Evolutionary conservation across 2,797 vertebrate species (phyloP).

Genomic region (Siniperca undulata): DNA sequence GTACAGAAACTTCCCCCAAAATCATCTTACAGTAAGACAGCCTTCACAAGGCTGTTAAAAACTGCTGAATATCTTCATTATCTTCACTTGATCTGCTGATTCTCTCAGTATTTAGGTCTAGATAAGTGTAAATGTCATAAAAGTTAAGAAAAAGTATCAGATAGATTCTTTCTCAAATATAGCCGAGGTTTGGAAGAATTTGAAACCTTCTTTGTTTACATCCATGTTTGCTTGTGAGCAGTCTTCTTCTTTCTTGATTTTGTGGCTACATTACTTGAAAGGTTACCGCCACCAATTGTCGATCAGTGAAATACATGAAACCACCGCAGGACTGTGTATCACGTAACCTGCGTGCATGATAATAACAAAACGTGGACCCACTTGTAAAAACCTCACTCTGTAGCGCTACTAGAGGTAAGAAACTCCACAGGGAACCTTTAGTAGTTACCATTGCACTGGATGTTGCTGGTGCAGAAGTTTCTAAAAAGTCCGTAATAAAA

Average conservation of each 20-base stretch:
- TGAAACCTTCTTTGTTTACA: neutral
- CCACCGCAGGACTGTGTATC: neutral
- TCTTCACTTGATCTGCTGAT: slow-evolving; percentile 6
- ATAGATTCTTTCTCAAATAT: neutral
- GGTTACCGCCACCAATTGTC: neutral
- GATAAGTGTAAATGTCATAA: neutral
- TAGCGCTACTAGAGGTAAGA: neutral
- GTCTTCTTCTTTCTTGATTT: neutral
- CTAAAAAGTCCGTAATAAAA: slow-evolving; percentile 22
- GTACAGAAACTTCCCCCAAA: slow-evolving; percentile 56
- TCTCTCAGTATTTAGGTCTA: neutral
- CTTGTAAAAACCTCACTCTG: neutral
- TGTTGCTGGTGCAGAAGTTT: slow-evolving; percentile 15
- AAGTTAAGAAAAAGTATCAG: neutral
- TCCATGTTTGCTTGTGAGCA: neutral
- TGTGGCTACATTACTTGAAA: neutral
- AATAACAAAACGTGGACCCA: neutral
- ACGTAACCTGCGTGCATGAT: too few relatives aligned
- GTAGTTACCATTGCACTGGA: slow-evolving; percentile 1
- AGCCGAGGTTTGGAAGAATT: neutral
- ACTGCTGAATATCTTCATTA: slow-evolving; percentile 26
- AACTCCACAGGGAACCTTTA: slow-evolving; percentile 18
- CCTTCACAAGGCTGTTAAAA: slow-evolving; percentile 21
- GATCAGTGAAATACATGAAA: slow-evolving; percentile 3
- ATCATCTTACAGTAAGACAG: slow-evolving; percentile 44